Percentiles rank a stretch among this genome's conserved stretches.
Conservation (phyloP, 2,888 invertebrate genomes). For the Esperia sulphurella region DNA sequence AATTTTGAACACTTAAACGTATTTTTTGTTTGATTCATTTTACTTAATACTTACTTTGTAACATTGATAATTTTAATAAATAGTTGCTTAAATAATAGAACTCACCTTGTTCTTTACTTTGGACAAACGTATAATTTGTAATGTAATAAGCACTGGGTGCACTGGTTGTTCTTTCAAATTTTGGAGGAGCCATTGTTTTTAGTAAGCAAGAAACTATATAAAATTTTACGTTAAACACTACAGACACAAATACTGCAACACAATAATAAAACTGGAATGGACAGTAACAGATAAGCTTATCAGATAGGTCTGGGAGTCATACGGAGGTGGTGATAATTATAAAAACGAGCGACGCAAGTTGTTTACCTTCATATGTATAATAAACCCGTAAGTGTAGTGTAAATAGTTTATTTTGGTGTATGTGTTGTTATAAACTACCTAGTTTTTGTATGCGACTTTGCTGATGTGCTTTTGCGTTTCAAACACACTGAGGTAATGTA, state of each 20-base stretch:
- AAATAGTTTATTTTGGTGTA: too few relatives aligned
- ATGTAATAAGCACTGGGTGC: conserved; percentile 26
- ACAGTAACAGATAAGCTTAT: background rate
- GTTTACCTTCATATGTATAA: background rate
- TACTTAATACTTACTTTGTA: too few relatives aligned
- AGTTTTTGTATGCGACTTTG: too few relatives aligned
- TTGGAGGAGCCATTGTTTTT: conserved; percentile 35
- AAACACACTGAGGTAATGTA: too few relatives aligned
- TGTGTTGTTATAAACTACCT: too few relatives aligned
- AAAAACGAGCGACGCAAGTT: background rate
- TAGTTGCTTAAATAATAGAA: too few relatives aligned
- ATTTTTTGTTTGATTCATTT: too few relatives aligned
- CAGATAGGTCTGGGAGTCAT: background rate
- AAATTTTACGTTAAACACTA: too few relatives aligned
- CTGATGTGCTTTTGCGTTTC: too few relatives aligned
- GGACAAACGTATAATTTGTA: conserved; percentile 55
- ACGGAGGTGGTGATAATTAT: background rate
- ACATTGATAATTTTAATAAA: too few relatives aligned
- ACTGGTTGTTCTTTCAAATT: conserved; percentile 38
- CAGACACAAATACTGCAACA: background rate
- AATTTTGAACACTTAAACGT: too few relatives aligned
- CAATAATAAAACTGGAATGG: background rate
- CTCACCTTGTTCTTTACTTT: conserved; percentile 59
- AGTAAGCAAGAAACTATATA: background rate
- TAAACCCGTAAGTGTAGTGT: too few relatives aligned